Conservation (phyloP, 2,888 invertebrate species). For the Epistrophe eligans region DNA sequence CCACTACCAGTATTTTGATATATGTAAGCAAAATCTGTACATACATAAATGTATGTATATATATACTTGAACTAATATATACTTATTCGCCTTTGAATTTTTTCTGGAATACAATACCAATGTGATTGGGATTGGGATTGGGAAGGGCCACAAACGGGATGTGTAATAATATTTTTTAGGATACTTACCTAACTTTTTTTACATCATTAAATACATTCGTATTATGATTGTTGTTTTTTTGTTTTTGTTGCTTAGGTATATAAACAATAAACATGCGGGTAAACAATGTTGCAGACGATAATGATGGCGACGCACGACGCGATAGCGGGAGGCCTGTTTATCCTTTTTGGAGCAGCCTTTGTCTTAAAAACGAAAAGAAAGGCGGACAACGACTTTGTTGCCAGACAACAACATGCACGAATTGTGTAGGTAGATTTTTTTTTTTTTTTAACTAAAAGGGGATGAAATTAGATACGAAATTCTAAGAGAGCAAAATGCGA, state of each 20-base stretch:
- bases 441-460: conserved; percentile 9
- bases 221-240: neutral
- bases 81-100: too few species aligned
- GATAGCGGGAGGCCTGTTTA: conserved; percentile 32
- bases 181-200: neutral
- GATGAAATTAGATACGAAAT: conserved; percentile 59
- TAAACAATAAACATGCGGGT: conserved; percentile 29
- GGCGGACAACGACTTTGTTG: conserved; percentile 60
- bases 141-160: neutral
- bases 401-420: conserved; percentile 57
- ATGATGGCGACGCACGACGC: neutral
- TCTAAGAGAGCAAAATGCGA: conserved; percentile 26
- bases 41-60: too few species aligned
- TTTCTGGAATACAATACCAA: neutral
- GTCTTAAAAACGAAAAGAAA: conserved; percentile 34
- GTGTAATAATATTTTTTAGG: neutral
- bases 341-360: conserved; percentile 41
- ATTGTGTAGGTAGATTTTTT: conserved; percentile 21
- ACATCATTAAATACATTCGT: neutral
- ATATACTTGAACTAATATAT: too few species aligned
- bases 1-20: too few species aligned
- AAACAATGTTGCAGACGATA: conserved; percentile 68
- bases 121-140: neutral
- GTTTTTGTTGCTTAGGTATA: conserved; percentile 38
- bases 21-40: too few species aligned